Conservation (phyloP, 2,797 vertebrate species). For the Syndactyla subalaris region DNA sequence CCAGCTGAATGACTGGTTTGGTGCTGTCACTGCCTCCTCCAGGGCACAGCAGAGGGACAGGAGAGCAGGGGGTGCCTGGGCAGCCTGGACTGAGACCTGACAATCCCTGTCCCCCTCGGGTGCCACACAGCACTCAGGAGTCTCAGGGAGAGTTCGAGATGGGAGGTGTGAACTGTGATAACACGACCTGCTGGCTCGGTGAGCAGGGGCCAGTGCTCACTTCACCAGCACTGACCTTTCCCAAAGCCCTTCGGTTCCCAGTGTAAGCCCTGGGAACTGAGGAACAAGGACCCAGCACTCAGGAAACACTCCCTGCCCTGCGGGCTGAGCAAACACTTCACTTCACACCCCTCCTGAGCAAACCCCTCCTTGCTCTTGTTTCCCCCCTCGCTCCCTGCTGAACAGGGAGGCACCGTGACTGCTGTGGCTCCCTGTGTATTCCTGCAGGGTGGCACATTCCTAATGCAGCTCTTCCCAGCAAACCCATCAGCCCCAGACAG, state of each 20-base stretch:
- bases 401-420: neutral
- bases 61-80: neutral
- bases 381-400: neutral
- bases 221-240: neutral
- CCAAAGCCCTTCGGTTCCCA: neutral
- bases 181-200: neutral
- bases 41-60: neutral
- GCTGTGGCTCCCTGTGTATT: neutral
- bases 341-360: neutral
- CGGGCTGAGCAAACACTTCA: slow-evolving; percentile 57
- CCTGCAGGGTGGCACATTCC: neutral
- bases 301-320: neutral
- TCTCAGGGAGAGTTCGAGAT: neutral
- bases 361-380: neutral
- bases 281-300: neutral
- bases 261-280: neutral
- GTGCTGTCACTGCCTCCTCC: neutral
- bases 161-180: neutral
- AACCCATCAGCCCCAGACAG: neutral
- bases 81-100: neutral
- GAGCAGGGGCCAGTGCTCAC: neutral
- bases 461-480: neutral
- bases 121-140: neutral
- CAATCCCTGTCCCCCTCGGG: neutral
- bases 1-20: neutral